Base-by-base conservation (phyloP, 2,888 invertebrate species). In the Luffia ferchaultella region DNA sequence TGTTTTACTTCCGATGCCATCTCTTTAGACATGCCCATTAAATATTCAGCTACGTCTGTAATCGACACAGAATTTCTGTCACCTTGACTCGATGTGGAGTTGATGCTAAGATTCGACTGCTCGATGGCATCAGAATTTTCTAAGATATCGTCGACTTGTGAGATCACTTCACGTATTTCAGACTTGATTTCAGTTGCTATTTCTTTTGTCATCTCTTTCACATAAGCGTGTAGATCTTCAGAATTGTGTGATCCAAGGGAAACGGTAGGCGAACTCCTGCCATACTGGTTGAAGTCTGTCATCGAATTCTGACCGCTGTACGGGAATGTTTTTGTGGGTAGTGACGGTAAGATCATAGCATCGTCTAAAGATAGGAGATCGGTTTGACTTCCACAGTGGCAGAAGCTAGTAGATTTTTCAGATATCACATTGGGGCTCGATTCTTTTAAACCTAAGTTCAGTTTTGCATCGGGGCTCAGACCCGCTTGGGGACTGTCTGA, bases 1-100 rank as follows among this genome's bases (percentile, higher is more conserved):
- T 89, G 89, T 67, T 91, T 93, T 17, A 93, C 90, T 75, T 92
- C 91, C 49, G 90, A 90, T 7, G 91, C 90, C 89, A 92, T 91
- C 66, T 91, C 90, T 63, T 87, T 88, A 0, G 92, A 91, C 65
- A 91, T 89, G 56, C 91, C 92, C 85, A 91, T 90, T 46, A 93
- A 71, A 67, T 92, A 92, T 64, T 91, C 90, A 0, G 92, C 91
- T 45, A 92, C 90, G 63, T 92, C 90, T 64, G 88, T 88, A 1
- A 91, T 90, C 41, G 90, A 90, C 52, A 90, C 89, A 0, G 91
- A 91, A 68, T 90, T 90, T 57, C 85, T 88, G 56, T 88, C 82
- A 44, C 80, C 86, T 61, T 88, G 88, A 75, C 88, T 88, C 71
- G 86, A 87, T 52, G 80, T 76, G 58, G 87, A 87, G 54, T 69